phyloP scores from a whole-genome alignment of 2,113 vertebrate species.

The Tichodroma muraria region DNA sequence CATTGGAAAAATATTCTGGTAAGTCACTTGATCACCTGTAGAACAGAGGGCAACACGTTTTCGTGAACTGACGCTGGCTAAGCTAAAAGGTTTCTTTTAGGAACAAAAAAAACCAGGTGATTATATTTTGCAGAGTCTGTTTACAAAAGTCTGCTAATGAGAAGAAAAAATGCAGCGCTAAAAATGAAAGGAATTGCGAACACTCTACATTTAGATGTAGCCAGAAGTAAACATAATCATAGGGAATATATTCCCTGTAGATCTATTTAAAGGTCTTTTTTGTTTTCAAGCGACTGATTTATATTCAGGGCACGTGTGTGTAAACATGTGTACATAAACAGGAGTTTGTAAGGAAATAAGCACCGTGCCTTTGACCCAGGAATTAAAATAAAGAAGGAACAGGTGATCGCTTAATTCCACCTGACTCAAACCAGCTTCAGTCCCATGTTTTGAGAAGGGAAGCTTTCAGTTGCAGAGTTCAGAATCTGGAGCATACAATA shows the following conservation, averaged over 20 bases:
- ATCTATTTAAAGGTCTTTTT: background rate
- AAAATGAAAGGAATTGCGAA: background rate
- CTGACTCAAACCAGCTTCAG: background rate
- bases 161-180: background rate
- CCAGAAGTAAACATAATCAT: background rate
- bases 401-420: background rate
- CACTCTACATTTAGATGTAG: rapidly evolving
- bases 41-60: background rate
- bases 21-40: background rate
- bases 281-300: background rate
- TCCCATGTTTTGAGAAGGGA: background rate
- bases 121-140: background rate
- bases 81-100: background rate
- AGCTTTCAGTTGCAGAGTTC: background rate
- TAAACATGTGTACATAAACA: background rate
- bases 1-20: background rate
- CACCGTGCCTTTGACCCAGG: background rate
- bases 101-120: background rate
- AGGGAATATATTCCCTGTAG: background rate
- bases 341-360: background rate
- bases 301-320: background rate
- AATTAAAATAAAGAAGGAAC: background rate
- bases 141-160: background rate
- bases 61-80: background rate
- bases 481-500: background rate